These are phyloP conservation scores for Penelope pileata DNA, from an alignment of 2,113 vertebrate genomes.

Conservation along the genomic window DNA sequence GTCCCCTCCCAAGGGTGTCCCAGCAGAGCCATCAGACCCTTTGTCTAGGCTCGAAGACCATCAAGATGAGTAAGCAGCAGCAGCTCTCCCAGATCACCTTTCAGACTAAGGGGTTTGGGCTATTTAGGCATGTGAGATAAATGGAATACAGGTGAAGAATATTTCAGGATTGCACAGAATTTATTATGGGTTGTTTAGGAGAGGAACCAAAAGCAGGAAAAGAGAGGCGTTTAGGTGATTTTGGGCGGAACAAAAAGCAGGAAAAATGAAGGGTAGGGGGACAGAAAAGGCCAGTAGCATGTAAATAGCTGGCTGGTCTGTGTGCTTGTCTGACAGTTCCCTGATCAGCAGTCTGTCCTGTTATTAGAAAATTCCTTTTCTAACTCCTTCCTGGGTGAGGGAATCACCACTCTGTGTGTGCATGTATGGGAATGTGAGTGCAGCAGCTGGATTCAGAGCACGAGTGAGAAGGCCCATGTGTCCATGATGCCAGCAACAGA, in stretches of 20 bases:
- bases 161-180: neutral
- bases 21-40: neutral
- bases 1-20: accelerated
- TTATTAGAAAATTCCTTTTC: neutral
- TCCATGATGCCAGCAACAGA: neutral
- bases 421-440: neutral
- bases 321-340: neutral
- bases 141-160: neutral
- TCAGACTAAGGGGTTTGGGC: accelerated
- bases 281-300: neutral
- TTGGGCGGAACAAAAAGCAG: neutral
- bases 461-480: neutral
- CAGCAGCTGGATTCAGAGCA: neutral
- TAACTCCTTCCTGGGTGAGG: neutral
- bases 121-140: accelerated
- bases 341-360: accelerated
- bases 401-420: neutral
- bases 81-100: accelerated
- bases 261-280: neutral
- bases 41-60: neutral
- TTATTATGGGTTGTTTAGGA: neutral
- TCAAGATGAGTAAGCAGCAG: neutral
- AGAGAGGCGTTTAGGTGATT: neutral
- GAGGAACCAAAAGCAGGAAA: no score
- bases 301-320: neutral